Evolutionary conservation across 35 echinoderm and acorn worm species (phyloP).

Genomic region (Diadema setosum): DNA sequence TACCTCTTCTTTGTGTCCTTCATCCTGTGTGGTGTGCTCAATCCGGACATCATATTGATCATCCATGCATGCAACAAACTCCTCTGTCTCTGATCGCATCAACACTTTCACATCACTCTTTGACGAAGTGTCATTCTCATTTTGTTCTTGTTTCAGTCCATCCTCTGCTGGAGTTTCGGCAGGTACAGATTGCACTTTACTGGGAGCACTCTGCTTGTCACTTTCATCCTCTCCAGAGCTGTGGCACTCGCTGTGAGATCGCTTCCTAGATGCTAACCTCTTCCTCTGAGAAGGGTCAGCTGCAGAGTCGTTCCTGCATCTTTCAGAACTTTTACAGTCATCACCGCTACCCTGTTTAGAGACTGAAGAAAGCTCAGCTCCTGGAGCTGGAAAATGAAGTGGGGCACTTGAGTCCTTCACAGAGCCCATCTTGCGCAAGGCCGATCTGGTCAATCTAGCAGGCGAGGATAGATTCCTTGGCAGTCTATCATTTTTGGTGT

Average conservation of each 20-base stretch:
- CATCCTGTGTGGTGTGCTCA: background rate
- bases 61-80: conserved; percentile 16
- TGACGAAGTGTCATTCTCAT: background rate
- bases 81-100: background rate
- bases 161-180: background rate
- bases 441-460: background rate
- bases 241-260: background rate
- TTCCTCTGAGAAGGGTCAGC: background rate
- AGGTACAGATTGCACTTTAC: too few species aligned
- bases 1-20: background rate
- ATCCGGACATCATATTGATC: background rate
- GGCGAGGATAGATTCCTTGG: conserved; percentile 6
- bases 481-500: too few species aligned
- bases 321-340: background rate
- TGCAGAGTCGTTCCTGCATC: background rate
- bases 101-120: conserved; percentile 2
- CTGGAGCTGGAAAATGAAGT: background rate
- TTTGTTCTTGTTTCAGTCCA: background rate
- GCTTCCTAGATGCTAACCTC: background rate
- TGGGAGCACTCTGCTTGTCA: too few species aligned
- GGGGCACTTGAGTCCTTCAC: background rate
- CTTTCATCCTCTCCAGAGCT: background rate
- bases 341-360: background rate
- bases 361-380: background rate
- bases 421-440: background rate